Percentiles rank a stretch among this genome's conserved stretches.
Conservation (phyloP, 2,888 invertebrate genomes). For the Yponomeuta malinellus region DNA sequence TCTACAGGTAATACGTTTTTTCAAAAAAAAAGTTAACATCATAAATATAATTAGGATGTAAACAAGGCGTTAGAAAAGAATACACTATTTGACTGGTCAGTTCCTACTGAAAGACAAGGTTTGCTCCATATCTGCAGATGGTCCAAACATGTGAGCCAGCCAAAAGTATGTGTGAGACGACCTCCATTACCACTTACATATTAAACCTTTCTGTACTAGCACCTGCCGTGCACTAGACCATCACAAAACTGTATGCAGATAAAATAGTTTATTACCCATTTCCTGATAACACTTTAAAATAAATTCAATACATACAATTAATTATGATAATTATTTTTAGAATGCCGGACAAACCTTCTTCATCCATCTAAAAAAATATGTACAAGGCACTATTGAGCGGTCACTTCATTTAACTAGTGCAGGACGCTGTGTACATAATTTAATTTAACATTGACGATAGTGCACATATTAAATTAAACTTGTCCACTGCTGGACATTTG, state of each 20-base stretch:
- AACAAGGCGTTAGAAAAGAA: conserved; percentile 52
- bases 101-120: conserved; percentile 78
- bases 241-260: conserved; percentile 35
- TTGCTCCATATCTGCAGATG: conserved; percentile 83
- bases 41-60: conserved; percentile 41
- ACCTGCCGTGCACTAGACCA: conserved; percentile 51
- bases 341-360: too few relatives aligned
- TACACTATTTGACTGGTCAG: conserved; percentile 57
- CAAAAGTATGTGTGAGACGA: conserved; percentile 66
- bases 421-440: too few relatives aligned
- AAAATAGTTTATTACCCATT: conserved; percentile 20
- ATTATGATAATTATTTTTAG: too few relatives aligned
- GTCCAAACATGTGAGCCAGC: conserved; percentile 84
- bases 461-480: too few relatives aligned
- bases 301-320: neutral
- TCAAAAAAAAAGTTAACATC: too few relatives aligned
- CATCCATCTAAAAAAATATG: too few relatives aligned
- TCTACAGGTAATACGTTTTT: too few relatives aligned
- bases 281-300: conserved; percentile 2
- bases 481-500: too few relatives aligned
- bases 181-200: conserved; percentile 46
- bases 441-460: too few relatives aligned
- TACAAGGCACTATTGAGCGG: too few relatives aligned
- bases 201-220: conserved; percentile 49
- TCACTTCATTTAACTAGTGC: too few relatives aligned